Evolutionary conservation across 2,888 invertebrate genomes (phyloP), one percentile per base, ranked within the genome.

Genomic region (Orthosia cruda): DNA sequence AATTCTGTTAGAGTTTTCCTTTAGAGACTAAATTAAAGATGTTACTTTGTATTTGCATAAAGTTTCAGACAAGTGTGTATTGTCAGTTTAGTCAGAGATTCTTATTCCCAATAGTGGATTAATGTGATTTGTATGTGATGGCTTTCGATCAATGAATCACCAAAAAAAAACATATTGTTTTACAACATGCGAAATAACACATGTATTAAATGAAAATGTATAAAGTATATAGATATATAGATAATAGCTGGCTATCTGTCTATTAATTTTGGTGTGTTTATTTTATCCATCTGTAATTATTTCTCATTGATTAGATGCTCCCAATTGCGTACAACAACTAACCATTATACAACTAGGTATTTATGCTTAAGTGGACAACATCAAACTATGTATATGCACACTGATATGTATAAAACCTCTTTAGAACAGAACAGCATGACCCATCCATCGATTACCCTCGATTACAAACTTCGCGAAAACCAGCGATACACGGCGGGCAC

Each of bases 381-480:
- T 61, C 3, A 61, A 45, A 45, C 59, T 61, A 61, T 9, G 40
- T 40, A 40, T 15, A 7, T 12, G 15, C 20, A 61, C n/a, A 59
- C 45, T 45, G 20, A 13, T 32, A 18, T 57, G 26, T 23, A 73
- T 16, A 74, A 64, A 64, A 32, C 49, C 40, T 65, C 23, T 54
- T 26, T 52, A 62, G 15, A 69, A 61, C 20, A 55, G 16, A n/a
- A 55, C 64, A 68, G n/a, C 67, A 50, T 54, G 63, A 61, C 47
- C 49, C 40, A 58, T 58, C 16, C 64, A 71, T 80, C 75, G 68
- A 84, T 81, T 69, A 77, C 64, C 32, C 49, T 15, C 74, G 73
- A 74, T 78, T 73, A 70, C 69, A 70, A 81, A 85, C 58, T 84
- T 81, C 47, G 49, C 67, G 20, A 71, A 76, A 69, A 66, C 66